Evolutionary conservation across 2,888 invertebrate genomes (phyloP).

Genomic region (Chirona hameri): DNA sequence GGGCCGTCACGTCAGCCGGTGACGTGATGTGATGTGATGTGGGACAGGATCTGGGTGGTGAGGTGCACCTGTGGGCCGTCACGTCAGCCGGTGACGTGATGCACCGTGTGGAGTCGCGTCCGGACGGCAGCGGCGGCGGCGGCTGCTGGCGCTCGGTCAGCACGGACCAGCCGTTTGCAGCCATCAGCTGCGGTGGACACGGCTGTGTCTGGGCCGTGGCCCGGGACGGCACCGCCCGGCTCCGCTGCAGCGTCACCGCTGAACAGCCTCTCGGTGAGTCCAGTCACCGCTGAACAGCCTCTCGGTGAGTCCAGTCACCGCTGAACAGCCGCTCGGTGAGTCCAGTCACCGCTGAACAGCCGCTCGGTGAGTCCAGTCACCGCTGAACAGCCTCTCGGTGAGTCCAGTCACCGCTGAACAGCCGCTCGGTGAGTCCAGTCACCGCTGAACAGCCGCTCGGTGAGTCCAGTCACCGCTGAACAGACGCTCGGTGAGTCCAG

Average conservation of each 20-base stretch:
- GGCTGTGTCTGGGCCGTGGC: conserved; percentile 79
- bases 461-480: too few relatives aligned
- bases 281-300: too few relatives aligned
- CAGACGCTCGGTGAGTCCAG: too few relatives aligned
- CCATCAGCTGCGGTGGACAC: conserved; percentile 46
- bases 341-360: conserved; percentile 51
- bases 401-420: neutral
- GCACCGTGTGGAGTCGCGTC: neutral
- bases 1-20: conserved; percentile 57
- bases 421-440: too few relatives aligned
- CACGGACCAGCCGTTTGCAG: conserved; percentile 2
- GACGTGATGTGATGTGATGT: neutral
- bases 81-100: neutral
- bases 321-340: too few relatives aligned
- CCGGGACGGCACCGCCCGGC: conserved; percentile 78
- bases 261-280: too few relatives aligned
- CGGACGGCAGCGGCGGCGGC: conserved; percentile 10
- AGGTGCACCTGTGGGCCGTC: conserved; percentile 63
- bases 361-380: neutral
- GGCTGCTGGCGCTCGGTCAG: neutral
- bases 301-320: too few relatives aligned
- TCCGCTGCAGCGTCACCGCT: conserved; percentile 44
- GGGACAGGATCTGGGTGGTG: neutral
- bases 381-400: conserved; percentile 12
- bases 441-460: too few relatives aligned